Percentiles rank a stretch among this genome's conserved stretches.
phyloP scores from a whole-genome alignment of 2,888 invertebrate species.

The Agrypnus murinus region DNA sequence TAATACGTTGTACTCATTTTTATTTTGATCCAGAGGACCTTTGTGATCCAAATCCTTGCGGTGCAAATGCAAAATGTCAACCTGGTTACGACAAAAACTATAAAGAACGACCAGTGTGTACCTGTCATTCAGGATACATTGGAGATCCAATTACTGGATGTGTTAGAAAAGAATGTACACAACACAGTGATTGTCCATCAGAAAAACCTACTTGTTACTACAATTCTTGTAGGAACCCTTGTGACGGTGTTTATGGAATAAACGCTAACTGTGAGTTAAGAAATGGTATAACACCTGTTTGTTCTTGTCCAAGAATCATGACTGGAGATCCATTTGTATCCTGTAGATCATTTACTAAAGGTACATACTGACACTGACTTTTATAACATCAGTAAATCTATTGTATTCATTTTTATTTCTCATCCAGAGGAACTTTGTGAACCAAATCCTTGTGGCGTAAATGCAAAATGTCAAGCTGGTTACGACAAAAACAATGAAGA shows the following conservation, averaged over 20 bases:
- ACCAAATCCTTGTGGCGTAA: slow-evolving; percentile 90
- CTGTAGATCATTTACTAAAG: slow-evolving; percentile 87
- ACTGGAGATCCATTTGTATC: slow-evolving; percentile 89
- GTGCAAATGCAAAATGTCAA: slow-evolving; percentile 83
- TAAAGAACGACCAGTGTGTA: slow-evolving; percentile 89
- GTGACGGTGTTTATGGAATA: slow-evolving; percentile 86
- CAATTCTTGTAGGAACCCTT: slow-evolving; percentile 88
- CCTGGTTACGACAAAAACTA: slow-evolving; percentile 89
- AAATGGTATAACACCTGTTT: slow-evolving; percentile 84
- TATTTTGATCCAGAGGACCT: slow-evolving; percentile 78
- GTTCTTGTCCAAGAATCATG: slow-evolving; percentile 90
- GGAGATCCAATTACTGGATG: slow-evolving; percentile 86
- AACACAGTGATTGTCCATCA: slow-evolving; percentile 85
- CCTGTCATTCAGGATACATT: slow-evolving; percentile 84
- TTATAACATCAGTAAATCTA: not conserved
- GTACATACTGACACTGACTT: slow-evolving; percentile 70
- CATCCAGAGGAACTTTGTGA: slow-evolving; percentile 84
- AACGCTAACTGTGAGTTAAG: slow-evolving; percentile 87
- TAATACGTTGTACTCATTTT: slow-evolving; percentile 15
- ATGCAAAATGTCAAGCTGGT: slow-evolving; percentile 87
- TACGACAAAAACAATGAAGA: slow-evolving; percentile 87
- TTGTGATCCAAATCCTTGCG: slow-evolving; percentile 92
- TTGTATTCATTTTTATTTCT: slow-evolving; percentile 16
- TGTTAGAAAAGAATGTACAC: slow-evolving; percentile 85
- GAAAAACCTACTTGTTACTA: slow-evolving; percentile 87